Evolutionary conservation across 2,113 vertebrate genomes (phyloP).

Genomic region (Marcusenius ussheri): DNA sequence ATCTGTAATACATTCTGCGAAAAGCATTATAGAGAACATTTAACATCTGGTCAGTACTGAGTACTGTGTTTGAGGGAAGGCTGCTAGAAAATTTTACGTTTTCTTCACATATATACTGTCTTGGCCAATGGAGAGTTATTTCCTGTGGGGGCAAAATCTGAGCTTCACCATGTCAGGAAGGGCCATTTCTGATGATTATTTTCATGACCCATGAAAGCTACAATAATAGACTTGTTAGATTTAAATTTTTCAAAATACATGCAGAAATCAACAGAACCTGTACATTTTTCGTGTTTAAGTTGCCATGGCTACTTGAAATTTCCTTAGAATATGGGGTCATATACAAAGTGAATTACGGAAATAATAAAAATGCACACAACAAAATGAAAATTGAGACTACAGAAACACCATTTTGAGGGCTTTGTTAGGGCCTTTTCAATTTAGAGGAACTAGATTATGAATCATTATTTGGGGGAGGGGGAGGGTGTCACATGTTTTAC

Average conservation of each 20-base stretch:
- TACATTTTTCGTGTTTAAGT: neutral
- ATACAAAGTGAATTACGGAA: neutral
- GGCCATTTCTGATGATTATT: neutral
- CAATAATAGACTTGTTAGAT: neutral
- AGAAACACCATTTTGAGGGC: neutral
- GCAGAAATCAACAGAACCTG: neutral
- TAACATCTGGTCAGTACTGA: neutral
- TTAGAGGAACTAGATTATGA: neutral
- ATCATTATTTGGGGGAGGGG: neutral
- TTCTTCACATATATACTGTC: neutral
- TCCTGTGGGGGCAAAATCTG: neutral
- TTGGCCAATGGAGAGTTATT: neutral
- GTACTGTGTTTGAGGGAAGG: neutral
- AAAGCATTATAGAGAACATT: neutral
- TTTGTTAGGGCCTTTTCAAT: neutral
- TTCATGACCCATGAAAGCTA: neutral
- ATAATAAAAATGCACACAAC: neutral
- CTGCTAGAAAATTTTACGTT: neutral
- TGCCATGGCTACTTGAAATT: neutral
- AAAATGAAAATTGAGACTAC: neutral
- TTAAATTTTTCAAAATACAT: neutral
- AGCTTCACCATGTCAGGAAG: neutral
- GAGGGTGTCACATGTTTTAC: neutral
- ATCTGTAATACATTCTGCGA: neutral
- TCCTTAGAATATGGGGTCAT: neutral